A percentile compares a stretch with the other conserved stretches of the same genome.
These are phyloP conservation scores for Apodemus agrarius DNA, from an alignment of 2,797 vertebrate species.

Conservation along the genomic window DNA sequence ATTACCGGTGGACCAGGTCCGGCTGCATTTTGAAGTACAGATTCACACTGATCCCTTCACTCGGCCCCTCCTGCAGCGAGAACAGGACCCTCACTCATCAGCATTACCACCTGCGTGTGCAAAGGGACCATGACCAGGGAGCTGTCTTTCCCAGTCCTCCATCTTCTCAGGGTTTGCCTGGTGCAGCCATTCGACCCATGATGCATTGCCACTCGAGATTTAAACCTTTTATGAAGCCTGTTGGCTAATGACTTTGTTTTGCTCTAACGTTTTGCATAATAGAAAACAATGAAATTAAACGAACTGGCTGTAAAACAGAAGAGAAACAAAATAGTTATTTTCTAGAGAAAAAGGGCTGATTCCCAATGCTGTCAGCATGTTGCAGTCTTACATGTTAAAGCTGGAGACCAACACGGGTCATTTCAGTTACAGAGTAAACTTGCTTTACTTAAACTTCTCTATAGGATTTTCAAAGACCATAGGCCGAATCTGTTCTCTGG, in stretches of 20 bases:
- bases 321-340: not conserved
- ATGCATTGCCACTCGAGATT: not conserved
- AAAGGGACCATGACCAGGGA: not conserved
- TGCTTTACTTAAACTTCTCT: conserved; percentile 11
- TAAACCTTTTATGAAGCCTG: not conserved
- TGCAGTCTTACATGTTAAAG: not conserved
- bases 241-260: conserved; percentile 31
- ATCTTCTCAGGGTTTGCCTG: not conserved
- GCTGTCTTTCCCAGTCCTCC: not conserved
- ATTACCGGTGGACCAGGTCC: not conserved
- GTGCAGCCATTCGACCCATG: not conserved
- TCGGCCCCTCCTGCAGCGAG: not conserved
- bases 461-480: not conserved
- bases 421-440: not conserved
- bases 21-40: not conserved
- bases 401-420: not conserved
- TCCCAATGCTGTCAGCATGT: not conserved
- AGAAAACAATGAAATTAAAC: conserved; percentile 35
- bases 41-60: not conserved
- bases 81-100: not conserved
- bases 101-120: not conserved
- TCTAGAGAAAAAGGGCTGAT: not conserved
- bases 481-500: not conserved
- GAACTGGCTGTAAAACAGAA: not conserved
- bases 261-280: not conserved